Base-by-base conservation (phyloP, 2,888 invertebrate genomes). In the Plagodis dolabraria region DNA sequence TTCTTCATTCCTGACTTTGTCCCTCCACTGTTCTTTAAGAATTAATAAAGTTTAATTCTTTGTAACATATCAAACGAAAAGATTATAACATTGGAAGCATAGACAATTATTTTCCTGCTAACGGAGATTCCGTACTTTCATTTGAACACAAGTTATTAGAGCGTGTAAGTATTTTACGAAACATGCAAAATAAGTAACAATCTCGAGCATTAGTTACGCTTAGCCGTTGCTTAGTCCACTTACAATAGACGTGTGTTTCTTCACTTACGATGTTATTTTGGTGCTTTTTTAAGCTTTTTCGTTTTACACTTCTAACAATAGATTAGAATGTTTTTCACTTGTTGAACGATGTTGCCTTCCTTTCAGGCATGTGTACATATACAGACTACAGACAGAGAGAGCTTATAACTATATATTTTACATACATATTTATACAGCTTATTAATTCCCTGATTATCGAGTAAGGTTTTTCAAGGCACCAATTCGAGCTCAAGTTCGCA, bases 101-200 rank as follows among this genome's bases (percentile, higher is more conserved):
- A 47, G 10, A 40, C 47, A 11, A 45, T 33, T 10, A 10, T 22
- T 22, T 22, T 22, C 22, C 22, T 59, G 51, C 51, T 55, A 47
- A 60, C 54, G 47, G 47, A 87, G 86, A 86, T 84, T 83, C 80
- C 80, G 82, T 82, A 89, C 91, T 92, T 90, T 90, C 90, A 87
- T 89, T 88, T 79, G 80, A 88, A 86, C 85, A 79, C 72, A 76
- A 50, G 36, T 84, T 91, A 91, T 86, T 85, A 83, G 92, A 92
- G 89, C 92, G 90, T 92, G 89, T 89, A 92, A 87, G 85, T 78
- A 85, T 89, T 91, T 80, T 87, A 90, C 92, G 92, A 92, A 92
- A 92, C 90, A 92, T 92, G 92, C 90, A 92, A 92, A 92, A 92
- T 90, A 89, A 89, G 82, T 87, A 83, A 92, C 92, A 89, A 92